These are phyloP conservation scores for Manis pentadactyla DNA, from an alignment of 2,797 vertebrate genomes.

Conservation along the genomic window DNA sequence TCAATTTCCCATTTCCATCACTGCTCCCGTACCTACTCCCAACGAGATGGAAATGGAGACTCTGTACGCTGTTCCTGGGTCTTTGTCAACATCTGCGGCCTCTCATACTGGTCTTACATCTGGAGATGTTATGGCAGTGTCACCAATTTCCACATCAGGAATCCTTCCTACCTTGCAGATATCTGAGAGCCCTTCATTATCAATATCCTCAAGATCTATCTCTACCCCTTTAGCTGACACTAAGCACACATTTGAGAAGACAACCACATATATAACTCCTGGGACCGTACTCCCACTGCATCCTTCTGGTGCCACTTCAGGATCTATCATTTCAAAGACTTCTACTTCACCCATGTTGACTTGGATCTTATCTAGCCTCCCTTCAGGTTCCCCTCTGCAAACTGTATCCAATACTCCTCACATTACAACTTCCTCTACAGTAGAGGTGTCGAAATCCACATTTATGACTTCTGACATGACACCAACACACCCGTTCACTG, in stretches of 20 bases:
- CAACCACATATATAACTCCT: neutral
- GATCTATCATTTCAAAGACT: conserved; percentile 12
- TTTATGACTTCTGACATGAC: conserved; percentile 13
- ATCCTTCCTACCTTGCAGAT: neutral
- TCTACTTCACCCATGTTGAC: neutral
- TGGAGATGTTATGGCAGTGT: neutral
- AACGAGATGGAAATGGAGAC: conserved; percentile 10
- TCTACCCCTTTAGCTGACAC: neutral
- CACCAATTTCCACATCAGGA: conserved; percentile 28
- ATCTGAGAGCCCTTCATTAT: conserved; percentile 45
- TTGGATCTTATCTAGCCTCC: conserved; percentile 23
- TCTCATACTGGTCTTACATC: conserved; percentile 5
- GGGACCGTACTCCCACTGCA: neutral
- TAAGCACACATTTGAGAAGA: conserved; percentile 50
- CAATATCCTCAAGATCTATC: conserved; percentile 48
- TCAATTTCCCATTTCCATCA: neutral
- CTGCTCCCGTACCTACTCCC: neutral
- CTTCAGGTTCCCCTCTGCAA: neutral
- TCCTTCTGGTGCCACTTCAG: neutral
- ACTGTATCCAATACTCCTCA: neutral
- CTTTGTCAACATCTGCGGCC: neutral
- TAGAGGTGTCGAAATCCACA: conserved; percentile 13
- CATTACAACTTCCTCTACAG: neutral
- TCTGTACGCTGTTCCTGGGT: neutral
- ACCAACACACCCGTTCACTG: neutral